A percentile compares a stretch with the other conserved stretches of the same genome.
These are phyloP conservation scores for Oligia fasciuncula DNA, from an alignment of 2,888 invertebrate genomes.

Conservation along the genomic window DNA sequence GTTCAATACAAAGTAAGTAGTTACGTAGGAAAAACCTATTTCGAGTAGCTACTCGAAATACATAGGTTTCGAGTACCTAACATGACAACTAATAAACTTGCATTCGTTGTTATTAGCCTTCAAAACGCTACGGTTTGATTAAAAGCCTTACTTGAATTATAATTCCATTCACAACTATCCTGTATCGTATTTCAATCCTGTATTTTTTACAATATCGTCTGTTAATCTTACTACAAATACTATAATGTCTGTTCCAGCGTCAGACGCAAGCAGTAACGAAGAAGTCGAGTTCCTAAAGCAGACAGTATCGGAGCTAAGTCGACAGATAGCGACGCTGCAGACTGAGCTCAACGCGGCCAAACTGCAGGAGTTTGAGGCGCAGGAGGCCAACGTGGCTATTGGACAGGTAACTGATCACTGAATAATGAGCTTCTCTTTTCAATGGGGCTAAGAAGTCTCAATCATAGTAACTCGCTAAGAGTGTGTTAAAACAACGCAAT, in stretches of 20 bases:
- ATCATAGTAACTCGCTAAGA: no score
- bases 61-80: not conserved
- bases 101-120: not conserved
- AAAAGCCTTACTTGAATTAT: not conserved
- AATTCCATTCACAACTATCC: not conserved
- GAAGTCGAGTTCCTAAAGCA: constrained; percentile 93
- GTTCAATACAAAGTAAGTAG: no score
- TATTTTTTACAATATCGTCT: not conserved
- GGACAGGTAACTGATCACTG: constrained; percentile 82
- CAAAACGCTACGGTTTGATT: not conserved
- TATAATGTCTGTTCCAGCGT: constrained; percentile 72
- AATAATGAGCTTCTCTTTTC: no score
- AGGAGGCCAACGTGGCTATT: constrained; percentile 90
- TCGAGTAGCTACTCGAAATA: not conserved
- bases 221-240: not conserved
- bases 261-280: constrained; percentile 89
- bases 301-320: constrained; percentile 91
- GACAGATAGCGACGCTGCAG: constrained; percentile 91
- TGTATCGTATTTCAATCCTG: not conserved
- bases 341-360: constrained; percentile 91
- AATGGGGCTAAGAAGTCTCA: no score
- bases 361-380: constrained; percentile 93
- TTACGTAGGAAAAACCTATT: not conserved
- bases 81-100: not conserved
- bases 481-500: no score